Conservation (phyloP, 2,888 invertebrate genomes). For the Acleris literana region DNA sequence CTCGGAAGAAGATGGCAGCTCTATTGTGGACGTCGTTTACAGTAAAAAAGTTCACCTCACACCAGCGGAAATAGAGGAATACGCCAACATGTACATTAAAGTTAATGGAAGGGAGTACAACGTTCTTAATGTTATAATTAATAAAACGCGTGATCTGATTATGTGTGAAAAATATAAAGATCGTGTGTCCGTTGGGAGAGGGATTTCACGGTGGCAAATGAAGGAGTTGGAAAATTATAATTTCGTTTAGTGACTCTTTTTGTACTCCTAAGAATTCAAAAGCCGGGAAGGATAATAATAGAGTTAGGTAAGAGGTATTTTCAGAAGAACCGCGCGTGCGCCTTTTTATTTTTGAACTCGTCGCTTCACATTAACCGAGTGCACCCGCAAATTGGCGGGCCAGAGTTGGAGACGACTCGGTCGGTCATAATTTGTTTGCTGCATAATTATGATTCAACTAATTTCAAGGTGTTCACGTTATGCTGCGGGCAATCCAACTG, state of each 20-base stretch:
- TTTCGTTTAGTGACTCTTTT: background rate
- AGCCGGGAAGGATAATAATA: no score
- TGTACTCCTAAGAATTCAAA: background rate
- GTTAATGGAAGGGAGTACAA: constrained; percentile 52
- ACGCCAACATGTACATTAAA: constrained; percentile 50
- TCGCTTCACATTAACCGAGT: no score
- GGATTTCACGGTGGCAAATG: constrained; percentile 30
- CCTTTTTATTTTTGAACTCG: no score
- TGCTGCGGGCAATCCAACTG: no score
- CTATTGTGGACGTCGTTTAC: constrained; percentile 42
- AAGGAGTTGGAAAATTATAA: background rate
- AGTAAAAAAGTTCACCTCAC: constrained; percentile 45
- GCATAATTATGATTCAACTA: no score
- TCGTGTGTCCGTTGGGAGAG: constrained; percentile 58
- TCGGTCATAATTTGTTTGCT: no score
- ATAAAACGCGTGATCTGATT: constrained; percentile 57
- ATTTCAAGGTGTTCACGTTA: no score
- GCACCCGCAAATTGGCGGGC: no score
- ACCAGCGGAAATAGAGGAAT: constrained; percentile 55
- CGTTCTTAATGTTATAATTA: constrained; percentile 54
- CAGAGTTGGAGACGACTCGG: no score
- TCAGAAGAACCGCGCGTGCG: no score
- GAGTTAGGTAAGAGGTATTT: no score
- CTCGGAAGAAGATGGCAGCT: constrained; percentile 52
- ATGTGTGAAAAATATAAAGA: constrained; percentile 59